Evolutionary conservation across 2,797 vertebrate species (phyloP), one percentile per base, ranked within the genome.

Genomic region (Allochrocebus solatus): DNA sequence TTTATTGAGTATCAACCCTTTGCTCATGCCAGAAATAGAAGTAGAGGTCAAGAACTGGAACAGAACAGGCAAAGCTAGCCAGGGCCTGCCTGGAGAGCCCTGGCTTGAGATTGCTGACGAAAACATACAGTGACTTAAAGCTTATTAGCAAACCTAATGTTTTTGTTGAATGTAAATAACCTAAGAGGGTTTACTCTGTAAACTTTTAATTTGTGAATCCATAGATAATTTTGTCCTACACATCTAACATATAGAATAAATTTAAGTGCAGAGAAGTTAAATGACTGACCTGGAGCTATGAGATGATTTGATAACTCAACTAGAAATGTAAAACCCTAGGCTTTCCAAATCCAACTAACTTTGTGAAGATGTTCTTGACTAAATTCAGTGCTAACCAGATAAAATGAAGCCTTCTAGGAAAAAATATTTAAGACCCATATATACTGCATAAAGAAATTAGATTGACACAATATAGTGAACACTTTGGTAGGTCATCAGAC

Each of bases 161-260:
- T 96, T 70, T 19, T 61, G 21, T 26, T 61, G 7, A 5, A 39
- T 19, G 12, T 57, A 59, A 79, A 26, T 55, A 76, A 46, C 4
- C 43, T 75, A 83, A 55, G 28, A 97, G 1, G 3, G 3, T 72
- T 79, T 30, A 36, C 13, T 93, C 14, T 86, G 9, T 36, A 79
- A 90, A 83, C 88, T 92, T 94, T 84, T 78, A 57, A 70, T 86
- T 93, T 93, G 41, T 91, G 43, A 96, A 53, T 46, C 19, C 30
- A 82, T 79, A 89, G 48, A 80, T 8, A 59, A 93, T 96, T 89
- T 94, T 81, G 75, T 57, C 57, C n/a, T 72, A 57, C 1, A 70
- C 9, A 41, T 59, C 59, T n/a, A 33, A 22, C 19, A 21, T 4
- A 76, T 36, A 74, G 30, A 64, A 55, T 89, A 92, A 75, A 79